Evolutionary conservation across 2,113 vertebrate genomes (phyloP).

Genomic region (Prietella phreatophila): DNA sequence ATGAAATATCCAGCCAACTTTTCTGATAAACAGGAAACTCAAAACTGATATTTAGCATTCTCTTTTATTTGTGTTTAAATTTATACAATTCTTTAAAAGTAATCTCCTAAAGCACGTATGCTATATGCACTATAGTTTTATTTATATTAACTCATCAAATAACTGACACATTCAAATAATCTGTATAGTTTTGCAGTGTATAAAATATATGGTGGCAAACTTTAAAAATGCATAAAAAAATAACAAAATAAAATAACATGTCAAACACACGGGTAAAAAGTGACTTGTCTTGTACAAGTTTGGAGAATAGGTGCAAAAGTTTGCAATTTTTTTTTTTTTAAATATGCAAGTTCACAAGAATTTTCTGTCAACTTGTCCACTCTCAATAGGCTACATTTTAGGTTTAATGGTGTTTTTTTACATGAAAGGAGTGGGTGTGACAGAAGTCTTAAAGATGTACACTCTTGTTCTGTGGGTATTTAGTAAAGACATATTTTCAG

Average conservation of each 20-base stretch:
- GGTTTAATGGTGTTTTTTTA: slow-evolving; percentile 32
- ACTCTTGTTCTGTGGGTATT: neutral
- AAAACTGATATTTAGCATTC: slow-evolving; percentile 33
- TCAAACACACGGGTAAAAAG: slow-evolving; percentile 61
- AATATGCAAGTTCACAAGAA: slow-evolving; percentile 35
- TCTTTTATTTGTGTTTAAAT: slow-evolving; percentile 57
- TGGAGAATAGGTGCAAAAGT: slow-evolving; percentile 57
- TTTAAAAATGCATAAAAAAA: slow-evolving; percentile 65
- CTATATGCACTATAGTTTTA: slow-evolving; percentile 49
- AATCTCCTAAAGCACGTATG: slow-evolving; percentile 52
- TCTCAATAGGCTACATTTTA: neutral
- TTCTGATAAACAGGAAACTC: neutral
- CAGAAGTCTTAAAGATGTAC: neutral
- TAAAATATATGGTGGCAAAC: slow-evolving; percentile 71
- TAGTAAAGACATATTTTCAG: slow-evolving; percentile 10
- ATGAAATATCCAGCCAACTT: neutral
- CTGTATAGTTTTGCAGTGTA: slow-evolving; percentile 71
- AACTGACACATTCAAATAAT: slow-evolving; percentile 74
- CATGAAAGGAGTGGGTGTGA: slow-evolving; percentile 5
- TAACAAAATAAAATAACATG: slow-evolving; percentile 37
- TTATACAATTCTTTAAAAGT: slow-evolving; percentile 55
- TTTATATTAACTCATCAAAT: slow-evolving; percentile 50
- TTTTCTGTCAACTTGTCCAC: slow-evolving; percentile 12
- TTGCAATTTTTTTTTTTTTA: slow-evolving; percentile 47
- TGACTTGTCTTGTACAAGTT: slow-evolving; percentile 49